Percentiles rank a stretch among this genome's conserved stretches.
phyloP scores from a whole-genome alignment of 2,113 vertebrate species.

The Archilochus colubris region DNA sequence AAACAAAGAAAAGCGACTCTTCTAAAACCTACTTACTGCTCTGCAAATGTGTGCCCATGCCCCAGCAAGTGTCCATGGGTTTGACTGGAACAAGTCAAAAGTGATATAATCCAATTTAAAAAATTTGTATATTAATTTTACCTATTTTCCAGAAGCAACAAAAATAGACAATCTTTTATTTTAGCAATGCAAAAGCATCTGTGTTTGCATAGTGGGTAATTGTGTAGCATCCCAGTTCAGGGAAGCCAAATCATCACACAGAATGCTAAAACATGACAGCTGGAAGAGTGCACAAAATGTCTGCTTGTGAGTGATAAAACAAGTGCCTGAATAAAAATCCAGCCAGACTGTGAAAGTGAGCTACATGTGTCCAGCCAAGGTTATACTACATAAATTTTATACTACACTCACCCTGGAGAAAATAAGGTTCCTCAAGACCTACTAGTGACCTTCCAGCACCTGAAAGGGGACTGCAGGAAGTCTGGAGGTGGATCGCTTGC shows the following conservation, averaged over 20 bases:
- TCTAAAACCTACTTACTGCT: background rate
- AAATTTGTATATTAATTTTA: background rate
- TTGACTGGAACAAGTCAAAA: background rate
- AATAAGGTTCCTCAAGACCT: too few species aligned
- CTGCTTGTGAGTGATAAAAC: background rate
- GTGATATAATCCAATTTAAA: background rate
- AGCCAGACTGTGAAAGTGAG: background rate
- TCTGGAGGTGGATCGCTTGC: too few species aligned
- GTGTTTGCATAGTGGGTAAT: background rate
- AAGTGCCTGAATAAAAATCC: background rate
- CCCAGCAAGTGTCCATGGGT: fast-evolving
- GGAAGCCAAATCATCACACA: background rate
- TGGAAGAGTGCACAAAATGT: background rate
- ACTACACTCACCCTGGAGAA: too few species aligned
- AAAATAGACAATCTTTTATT: background rate
- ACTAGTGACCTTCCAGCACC: too few species aligned
- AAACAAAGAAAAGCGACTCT: background rate
- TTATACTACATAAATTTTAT: background rate
- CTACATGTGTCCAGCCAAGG: background rate
- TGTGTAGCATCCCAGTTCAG: background rate
- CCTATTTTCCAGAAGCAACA: background rate
- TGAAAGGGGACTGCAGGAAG: too few species aligned
- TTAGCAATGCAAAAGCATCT: background rate
- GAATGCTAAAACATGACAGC: background rate
- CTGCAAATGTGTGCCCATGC: fast-evolving